Conservation (phyloP, 2,113 vertebrate species). For the Baryphthengus martii region DNA sequence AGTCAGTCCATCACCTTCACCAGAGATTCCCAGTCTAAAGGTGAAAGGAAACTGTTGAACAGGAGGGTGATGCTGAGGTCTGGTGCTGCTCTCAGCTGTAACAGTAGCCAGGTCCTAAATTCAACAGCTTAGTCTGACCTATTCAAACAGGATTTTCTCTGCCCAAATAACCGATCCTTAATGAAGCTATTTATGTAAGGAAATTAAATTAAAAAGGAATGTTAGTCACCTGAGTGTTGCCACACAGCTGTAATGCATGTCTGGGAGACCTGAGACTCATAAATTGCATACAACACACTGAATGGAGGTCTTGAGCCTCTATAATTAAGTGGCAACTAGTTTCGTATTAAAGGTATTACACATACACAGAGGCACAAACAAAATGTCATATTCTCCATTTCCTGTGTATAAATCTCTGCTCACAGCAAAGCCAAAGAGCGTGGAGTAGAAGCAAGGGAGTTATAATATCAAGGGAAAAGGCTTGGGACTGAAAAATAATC, state of each 20-base stretch:
- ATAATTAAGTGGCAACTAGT: slow-evolving; percentile 66
- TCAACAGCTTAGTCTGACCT: slow-evolving; percentile 23
- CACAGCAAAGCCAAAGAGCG: background rate
- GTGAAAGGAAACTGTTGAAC: background rate
- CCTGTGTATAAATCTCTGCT: slow-evolving; percentile 43
- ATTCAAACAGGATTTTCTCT: slow-evolving; percentile 60
- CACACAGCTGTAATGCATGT: slow-evolving; percentile 24
- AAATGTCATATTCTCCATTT: slow-evolving; percentile 63
- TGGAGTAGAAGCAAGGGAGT: background rate
- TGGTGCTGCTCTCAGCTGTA: background rate
- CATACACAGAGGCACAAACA: slow-evolving; percentile 54
- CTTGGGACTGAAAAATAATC: background rate
- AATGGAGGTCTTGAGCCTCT: slow-evolving; percentile 64
- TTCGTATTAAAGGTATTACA: slow-evolving; percentile 68
- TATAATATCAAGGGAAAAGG: background rate
- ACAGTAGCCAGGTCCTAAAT: slow-evolving; percentile 45
- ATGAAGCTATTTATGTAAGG: slow-evolving; percentile 72
- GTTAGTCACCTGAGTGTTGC: slow-evolving; percentile 67
- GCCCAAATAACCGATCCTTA: slow-evolving; percentile 69
- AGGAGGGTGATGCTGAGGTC: background rate
- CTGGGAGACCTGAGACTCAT: slow-evolving; percentile 63
- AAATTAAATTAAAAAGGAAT: slow-evolving; percentile 76
- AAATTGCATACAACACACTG: slow-evolving; percentile 61
- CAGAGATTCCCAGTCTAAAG: background rate
- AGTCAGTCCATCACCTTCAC: background rate